Evolutionary conservation across 2,888 invertebrate species (phyloP).

Genomic region (Nipponacmea schrenckii): DNA sequence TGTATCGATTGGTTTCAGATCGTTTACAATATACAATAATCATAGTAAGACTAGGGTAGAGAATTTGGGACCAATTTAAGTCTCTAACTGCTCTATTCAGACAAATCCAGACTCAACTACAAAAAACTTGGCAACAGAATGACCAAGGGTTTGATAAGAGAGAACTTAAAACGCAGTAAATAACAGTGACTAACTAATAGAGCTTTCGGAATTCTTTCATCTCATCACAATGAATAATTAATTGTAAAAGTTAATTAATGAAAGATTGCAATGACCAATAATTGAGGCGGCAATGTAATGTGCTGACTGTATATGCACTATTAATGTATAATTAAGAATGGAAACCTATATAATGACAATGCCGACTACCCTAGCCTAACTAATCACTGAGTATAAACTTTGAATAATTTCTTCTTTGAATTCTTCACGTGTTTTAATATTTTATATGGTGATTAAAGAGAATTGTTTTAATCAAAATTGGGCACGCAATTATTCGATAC

Average conservation of each 20-base stretch:
- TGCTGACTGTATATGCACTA: neutral
- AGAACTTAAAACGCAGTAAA: too few relatives aligned
- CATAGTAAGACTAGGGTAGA: too few relatives aligned
- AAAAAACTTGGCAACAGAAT: too few relatives aligned
- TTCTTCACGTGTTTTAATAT: constrained; percentile 13
- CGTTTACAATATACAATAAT: too few relatives aligned
- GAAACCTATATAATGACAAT: too few relatives aligned
- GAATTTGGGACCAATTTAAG: too few relatives aligned
- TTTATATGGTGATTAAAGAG: constrained; percentile 12
- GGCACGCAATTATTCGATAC: neutral
- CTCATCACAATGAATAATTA: neutral
- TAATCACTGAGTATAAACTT: neutral
- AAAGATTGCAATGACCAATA: neutral
- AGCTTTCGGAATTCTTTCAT: neutral
- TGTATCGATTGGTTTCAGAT: too few relatives aligned
- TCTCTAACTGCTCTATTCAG: too few relatives aligned
- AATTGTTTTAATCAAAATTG: neutral
- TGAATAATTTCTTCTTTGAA: neutral
- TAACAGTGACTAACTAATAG: neutral
- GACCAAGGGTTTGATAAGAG: too few relatives aligned
- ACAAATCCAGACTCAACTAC: too few relatives aligned
- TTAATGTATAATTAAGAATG: neutral
- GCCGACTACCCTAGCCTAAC: too few relatives aligned
- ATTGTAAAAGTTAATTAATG: neutral
- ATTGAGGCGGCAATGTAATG: neutral